Percentiles rank a stretch among this genome's conserved stretches.
phyloP scores from a whole-genome alignment of 2,797 vertebrate genomes.

The Meriones psammophilus region DNA sequence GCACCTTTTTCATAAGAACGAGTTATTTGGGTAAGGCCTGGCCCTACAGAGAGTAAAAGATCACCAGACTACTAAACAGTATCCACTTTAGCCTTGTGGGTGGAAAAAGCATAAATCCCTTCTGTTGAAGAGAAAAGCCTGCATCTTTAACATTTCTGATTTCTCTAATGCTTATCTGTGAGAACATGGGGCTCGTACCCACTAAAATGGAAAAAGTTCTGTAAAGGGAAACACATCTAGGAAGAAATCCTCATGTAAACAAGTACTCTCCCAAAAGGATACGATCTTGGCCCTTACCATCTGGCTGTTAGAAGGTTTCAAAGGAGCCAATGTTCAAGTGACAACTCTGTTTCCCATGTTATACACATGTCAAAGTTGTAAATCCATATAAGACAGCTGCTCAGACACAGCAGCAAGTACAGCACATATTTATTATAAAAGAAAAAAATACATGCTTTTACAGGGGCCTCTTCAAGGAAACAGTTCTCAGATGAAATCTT shows the following conservation, averaged over 20 bases:
- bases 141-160: not conserved
- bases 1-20: too few relatives aligned
- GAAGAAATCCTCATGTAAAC: not conserved
- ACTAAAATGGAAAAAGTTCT: not conserved
- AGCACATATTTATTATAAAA: not conserved
- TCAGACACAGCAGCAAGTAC: not conserved
- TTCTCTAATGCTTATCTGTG: not conserved
- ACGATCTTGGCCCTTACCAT: not conserved
- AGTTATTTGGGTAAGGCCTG: not conserved
- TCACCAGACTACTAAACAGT: too few relatives aligned
- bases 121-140: not conserved
- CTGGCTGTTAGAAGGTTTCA: not conserved
- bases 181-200: not conserved
- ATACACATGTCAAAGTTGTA: conserved; percentile 3
- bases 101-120: not conserved
- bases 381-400: not conserved
- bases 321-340: not conserved
- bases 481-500: not conserved
- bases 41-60: not conserved
- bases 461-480: not conserved
- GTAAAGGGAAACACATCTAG: not conserved
- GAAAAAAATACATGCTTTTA: not conserved
- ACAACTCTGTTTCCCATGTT: not conserved
- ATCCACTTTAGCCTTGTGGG: not conserved
- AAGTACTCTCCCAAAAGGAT: not conserved